A percentile compares a stretch with the other conserved stretches of the same genome.
phyloP scores from a whole-genome alignment of 2,797 vertebrate genomes.

The Meriones psammophilus region DNA sequence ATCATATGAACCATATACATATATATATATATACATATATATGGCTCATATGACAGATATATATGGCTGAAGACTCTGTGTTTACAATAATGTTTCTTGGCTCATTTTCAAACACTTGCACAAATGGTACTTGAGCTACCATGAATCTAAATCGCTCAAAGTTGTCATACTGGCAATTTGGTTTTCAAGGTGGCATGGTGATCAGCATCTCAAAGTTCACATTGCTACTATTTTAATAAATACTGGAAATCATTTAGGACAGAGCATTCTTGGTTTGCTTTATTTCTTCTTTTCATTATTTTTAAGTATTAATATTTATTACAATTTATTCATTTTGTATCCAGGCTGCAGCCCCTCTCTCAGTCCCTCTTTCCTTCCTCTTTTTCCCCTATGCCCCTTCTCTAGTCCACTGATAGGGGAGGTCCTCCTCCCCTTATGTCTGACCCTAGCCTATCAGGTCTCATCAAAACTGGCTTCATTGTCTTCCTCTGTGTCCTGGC shows the following conservation, averaged over 20 bases:
- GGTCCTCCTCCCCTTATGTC: no score
- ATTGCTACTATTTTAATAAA: constrained; percentile 36
- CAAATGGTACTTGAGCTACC: constrained; percentile 32
- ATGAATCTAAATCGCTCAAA: constrained; percentile 39
- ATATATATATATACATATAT: background rate
- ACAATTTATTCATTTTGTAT: no score
- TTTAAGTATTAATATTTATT: no score
- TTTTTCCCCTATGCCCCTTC: no score
- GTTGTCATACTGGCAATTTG: background rate
- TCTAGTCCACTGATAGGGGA: no score
- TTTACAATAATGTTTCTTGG: constrained; percentile 38
- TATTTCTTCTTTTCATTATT: background rate
- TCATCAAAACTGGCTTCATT: no score
- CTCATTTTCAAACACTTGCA: constrained; percentile 23
- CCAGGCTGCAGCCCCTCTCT: no score
- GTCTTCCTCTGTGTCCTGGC: no score
- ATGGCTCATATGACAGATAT: background rate
- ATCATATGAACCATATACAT: no score
- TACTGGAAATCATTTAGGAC: constrained; percentile 22
- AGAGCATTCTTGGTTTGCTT: constrained; percentile 14
- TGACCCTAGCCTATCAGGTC: no score
- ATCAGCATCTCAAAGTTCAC: constrained; percentile 39
- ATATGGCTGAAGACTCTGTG: background rate
- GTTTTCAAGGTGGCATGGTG: background rate
- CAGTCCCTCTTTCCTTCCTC: no score